Base-by-base conservation (phyloP, 2,888 invertebrate species). In the Caenorhabditis zanzibari region DNA sequence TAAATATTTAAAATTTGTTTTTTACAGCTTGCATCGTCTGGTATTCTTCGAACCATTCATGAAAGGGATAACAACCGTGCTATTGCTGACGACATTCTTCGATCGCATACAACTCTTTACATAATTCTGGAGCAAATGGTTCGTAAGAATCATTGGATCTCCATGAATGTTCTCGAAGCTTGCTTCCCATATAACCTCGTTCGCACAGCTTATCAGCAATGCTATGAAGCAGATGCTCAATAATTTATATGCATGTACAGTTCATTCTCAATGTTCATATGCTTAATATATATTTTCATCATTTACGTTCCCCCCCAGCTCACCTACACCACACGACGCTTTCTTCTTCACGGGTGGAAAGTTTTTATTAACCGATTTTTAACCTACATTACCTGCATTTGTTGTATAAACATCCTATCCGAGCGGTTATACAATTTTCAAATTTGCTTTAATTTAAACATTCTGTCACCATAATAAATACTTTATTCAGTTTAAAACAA, bases 131-230 rank as follows among this genome's bases (percentile, higher is more conserved):
- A 99, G 93, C 95, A 94, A 94, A 97, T 99, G 93, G 98, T 99
- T 54, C 97, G 98, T 93, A 97, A 98, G 93, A 98, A 97, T 16
- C 97, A 98, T 16, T 99, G 97, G 94, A 94, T 99, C 28, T 98
- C 98, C 0, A 98, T 98, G 97, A 98, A 99, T 94, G 94, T 99
- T 86, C 93, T 99, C 88, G 99, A 99, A 93, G 97, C 97, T 14
- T 99, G 99, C 93, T 99, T 99, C 93, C 99, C 99, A 0, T 99
- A 99, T 93, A 97, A 97, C 26, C 94, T 99, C 69, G 96, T 99
- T 91, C 95, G 99, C 81, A 98, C 98, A 93, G 97, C 99, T 90
- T 99, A 97, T 94, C 97, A 98, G 93, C 86, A 88, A 38, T 86
- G 88, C 77, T 90, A 91, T 72, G 86, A 88, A 75, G 52, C 71